Conservation (phyloP, 1,140 invertebrate species). For the Glossosoma conforme region DNA sequence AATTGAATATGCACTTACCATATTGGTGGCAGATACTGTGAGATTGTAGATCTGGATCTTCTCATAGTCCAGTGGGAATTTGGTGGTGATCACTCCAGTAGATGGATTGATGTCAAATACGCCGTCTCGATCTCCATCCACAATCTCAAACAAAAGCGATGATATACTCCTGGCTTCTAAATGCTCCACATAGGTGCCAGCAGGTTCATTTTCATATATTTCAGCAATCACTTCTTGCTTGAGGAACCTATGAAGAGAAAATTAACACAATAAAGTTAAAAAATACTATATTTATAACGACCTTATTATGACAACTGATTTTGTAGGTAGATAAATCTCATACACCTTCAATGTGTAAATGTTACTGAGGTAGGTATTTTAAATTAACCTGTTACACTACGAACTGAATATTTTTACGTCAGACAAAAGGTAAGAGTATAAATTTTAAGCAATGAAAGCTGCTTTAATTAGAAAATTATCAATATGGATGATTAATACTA, state of each 20-base stretch:
- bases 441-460: no score
- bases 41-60: slow-evolving; percentile 70
- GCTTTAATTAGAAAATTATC: no score
- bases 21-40: slow-evolving; percentile 77
- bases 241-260: slow-evolving; percentile 51
- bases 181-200: slow-evolving; percentile 72
- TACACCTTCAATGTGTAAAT: no score
- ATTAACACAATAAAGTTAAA: background rate
- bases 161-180: slow-evolving; percentile 74
- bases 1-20: slow-evolving; percentile 51
- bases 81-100: slow-evolving; percentile 73
- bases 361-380: no score
- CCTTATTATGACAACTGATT: background rate
- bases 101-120: slow-evolving; percentile 80
- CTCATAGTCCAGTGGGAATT: slow-evolving; percentile 76
- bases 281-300: background rate
- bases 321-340: no score
- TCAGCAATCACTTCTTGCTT: slow-evolving; percentile 65
- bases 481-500: background rate
- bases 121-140: slow-evolving; percentile 68
- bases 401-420: no score
- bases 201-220: slow-evolving; percentile 77
- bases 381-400: no score
- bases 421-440: no score
- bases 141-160: slow-evolving; percentile 76